Base-by-base conservation (phyloP, 2,888 invertebrate species). In the Drosophila borborema region DNA sequence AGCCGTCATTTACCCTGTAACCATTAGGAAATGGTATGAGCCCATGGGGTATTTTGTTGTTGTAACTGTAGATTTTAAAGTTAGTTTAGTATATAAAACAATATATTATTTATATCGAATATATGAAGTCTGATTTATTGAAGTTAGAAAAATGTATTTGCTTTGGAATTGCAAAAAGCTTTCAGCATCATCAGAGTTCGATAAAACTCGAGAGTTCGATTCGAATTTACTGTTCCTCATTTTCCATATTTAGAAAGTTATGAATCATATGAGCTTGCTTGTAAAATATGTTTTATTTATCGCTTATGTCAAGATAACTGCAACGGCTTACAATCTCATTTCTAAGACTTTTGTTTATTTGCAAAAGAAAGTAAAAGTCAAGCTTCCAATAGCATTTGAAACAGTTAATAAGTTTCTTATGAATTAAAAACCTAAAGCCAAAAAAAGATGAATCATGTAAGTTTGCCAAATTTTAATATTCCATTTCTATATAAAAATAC, bases 1-100 rank as follows among this genome's bases (percentile, higher is more conserved):
- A 31, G 56, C 36, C 51, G 59, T 61, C 43, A n/a, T 38, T 56
- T 68, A 49, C 69, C 69, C 67, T 67, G 60, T 41, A 49, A 56
- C 40, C 28, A 56, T 55, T 41, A 28, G 8, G 28, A 36, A 51
- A 4, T 34, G 18, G 3, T 12, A 18, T 49, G 6, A 3, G 7
- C 12, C 6, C 9, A 28, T 14, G 16, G 46, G 43, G 41, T 18
- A 18, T 41, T 16, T 3, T 18, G 41, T 41, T n/a, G n/a, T 3
- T n/a, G 41, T n/a, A 8, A 41, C 8, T 40, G 40, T 1, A n/a
- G 41, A 14, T 5, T 3, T 38, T 14, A 5, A 38, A 38, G 1
- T 14, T 12, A 2, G 0, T 14, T 14, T 14, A 14, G 14, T 2
- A 38, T 38, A 0, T 0, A 38, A 14, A 38, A 12, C 14, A 7